Evolutionary conservation across 1,140 invertebrate genomes (phyloP).

Genomic region (Hylaeus anthracinus): DNA sequence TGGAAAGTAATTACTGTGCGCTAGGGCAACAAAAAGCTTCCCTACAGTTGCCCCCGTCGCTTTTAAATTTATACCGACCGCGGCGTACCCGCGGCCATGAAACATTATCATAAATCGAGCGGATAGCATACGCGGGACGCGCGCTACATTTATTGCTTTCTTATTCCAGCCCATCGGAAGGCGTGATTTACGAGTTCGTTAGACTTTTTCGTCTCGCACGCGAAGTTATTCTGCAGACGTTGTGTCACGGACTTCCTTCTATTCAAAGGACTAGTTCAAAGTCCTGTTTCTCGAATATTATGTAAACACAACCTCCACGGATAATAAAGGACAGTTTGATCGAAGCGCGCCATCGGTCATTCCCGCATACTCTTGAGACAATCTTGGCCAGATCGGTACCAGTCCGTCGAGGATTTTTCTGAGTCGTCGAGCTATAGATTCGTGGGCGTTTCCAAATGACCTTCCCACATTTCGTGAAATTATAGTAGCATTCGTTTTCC

Average conservation of each 20-base stretch:
- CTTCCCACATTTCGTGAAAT: conserved; percentile 28
- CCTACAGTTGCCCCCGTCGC: neutral
- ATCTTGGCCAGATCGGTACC: too few relatives aligned
- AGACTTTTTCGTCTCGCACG: neutral
- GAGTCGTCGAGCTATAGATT: neutral
- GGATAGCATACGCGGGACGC: neutral
- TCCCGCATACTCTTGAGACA: too few relatives aligned
- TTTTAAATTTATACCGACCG: conserved; percentile 13
- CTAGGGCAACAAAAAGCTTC: neutral
- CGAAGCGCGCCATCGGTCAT: too few relatives aligned
- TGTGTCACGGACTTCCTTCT: neutral
- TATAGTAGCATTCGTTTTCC: conserved; percentile 8
- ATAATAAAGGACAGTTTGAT: too few relatives aligned
- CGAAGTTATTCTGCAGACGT: too few relatives aligned
- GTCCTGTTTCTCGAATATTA: too few relatives aligned
- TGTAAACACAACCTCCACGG: too few relatives aligned
- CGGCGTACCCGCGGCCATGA: neutral
- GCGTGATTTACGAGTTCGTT: conserved; percentile 21
- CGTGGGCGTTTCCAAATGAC: neutral
- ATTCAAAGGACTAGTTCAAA: too few relatives aligned
- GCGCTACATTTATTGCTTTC: conserved; percentile 20
- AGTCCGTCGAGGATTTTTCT: too few relatives aligned
- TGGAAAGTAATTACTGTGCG: conserved; percentile 23
- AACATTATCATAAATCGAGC: conserved; percentile 27
- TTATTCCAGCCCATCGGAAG: conserved; percentile 17